Conservation (phyloP, 30 jellyfish, hydroid and myxozoan genomes). For the Nemopilema nomurai region DNA sequence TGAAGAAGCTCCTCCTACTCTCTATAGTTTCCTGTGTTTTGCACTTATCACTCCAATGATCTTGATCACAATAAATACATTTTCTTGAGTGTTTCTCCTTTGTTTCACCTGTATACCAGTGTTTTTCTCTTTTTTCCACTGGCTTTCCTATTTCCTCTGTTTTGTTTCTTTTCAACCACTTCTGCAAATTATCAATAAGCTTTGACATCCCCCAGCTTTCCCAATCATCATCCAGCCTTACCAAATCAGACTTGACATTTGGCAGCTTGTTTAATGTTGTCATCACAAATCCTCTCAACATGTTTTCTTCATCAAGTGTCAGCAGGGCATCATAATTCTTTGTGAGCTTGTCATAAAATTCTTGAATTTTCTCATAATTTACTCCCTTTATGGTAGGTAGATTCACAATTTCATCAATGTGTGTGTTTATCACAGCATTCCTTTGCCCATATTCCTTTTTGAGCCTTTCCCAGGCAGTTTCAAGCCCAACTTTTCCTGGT, state of each 20-base stretch:
- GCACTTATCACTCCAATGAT: constrained; percentile 22
- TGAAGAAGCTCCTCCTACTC: constrained; percentile 12
- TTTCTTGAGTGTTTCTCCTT: constrained; percentile 12
- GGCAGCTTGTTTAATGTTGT: constrained; percentile 50
- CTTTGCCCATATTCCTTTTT: constrained; percentile 51
- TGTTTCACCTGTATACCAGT: constrained; percentile 18
- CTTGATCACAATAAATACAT: constrained; percentile 18
- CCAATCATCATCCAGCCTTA: constrained; percentile 22
- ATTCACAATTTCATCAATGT: constrained; percentile 32
- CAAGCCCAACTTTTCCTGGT: constrained; percentile 48
- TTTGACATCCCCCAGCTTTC: constrained; percentile 24
- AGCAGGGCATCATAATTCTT: constrained; percentile 39
- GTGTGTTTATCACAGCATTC: constrained; percentile 33
- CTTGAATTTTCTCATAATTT: constrained; percentile 28
- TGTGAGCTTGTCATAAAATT: constrained; percentile 16
- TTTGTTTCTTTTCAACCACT: constrained; percentile 12
- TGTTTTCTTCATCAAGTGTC: constrained; percentile 30
- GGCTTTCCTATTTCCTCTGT: constrained; percentile 32
- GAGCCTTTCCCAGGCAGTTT: constrained; percentile 64
- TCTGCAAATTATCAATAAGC: constrained; percentile 9
- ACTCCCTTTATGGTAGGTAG: constrained; percentile 12
- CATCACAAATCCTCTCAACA: constrained; percentile 30
- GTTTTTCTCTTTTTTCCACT: constrained; percentile 28
- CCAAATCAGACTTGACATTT: constrained; percentile 47
- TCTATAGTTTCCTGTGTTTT: constrained; percentile 17